Evolutionary conservation across 2,113 vertebrate species (phyloP), one percentile per base, ranked within the genome.

Genomic region (Climacteris rufus): DNA sequence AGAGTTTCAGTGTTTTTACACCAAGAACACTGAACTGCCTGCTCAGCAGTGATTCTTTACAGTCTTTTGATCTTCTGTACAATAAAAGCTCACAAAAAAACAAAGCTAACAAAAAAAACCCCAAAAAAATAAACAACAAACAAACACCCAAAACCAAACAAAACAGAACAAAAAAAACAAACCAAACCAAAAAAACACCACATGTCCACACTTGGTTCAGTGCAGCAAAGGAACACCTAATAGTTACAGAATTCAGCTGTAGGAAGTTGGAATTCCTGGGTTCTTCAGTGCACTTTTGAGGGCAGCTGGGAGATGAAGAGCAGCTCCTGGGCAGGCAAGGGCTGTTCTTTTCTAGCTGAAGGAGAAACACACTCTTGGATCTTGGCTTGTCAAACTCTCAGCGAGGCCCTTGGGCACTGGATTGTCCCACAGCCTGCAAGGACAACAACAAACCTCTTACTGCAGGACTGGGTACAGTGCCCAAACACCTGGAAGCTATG

Each of bases 361-460:
- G 8, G 98, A 97, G 59, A 99, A 99, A 70, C 98, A 97, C 50
- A 99, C 75, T 84, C 99, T 98, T 49, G 96, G 95, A 57, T 99
- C 99, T 89, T 91, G 97, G 76, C 88, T 95, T 33, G 91, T 96
- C 42, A 99, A 97, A 50, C 13, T 88, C 27, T 96, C 89, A 40
- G 91, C 89, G 1, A 92, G 65, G 19, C 25, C 60, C 6, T n/a
- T 23, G 7, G 94, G 59, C 42, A 99, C 93, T 2, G 61, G 95
- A 87, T 99, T 99, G 68, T 91, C 98, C 99, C 99, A 99, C 76
- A 99, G 95, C 91, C 99, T 99, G 47, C 70, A 96, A 94, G 6
- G 40, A 92, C 28, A 87, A 92, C 28, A 87, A 94, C 66, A 89
- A 30, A 56, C 0, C 0, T 20, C 31, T 90, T 57, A 88, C 21